Base-by-base conservation (phyloP, 64 coral and sea anemone species). In the Montipora foliosa region DNA sequence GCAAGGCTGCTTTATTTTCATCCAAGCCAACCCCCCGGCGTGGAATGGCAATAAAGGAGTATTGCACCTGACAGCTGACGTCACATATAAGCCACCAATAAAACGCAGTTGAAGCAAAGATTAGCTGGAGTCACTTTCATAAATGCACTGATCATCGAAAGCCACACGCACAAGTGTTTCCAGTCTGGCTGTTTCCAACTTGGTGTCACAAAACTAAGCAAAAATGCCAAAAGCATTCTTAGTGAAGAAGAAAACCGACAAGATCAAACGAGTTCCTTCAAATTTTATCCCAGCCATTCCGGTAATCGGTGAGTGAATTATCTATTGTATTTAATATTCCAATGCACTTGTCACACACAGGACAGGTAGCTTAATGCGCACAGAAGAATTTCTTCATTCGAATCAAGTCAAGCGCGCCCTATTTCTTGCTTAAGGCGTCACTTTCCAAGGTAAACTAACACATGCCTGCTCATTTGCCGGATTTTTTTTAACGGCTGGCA, bases 221-320 rank as follows among this genome's bases (percentile, higher is more conserved):
- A 64, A 97, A 85, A 97, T 97, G 95, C 95, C 95, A 15, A 94
- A 80, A 78, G 92, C 95, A 72, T 97, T 97, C 57, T 73, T 97
- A 17, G 95, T 97, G 13, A 97, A 97, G 84, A 97, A 94, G 74
- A 97, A 89, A 19, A 88, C 72, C 1, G 95, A 97, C 25, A 91
- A 85, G 70, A 75, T 90, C 75, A 96, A 79, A 48, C 90, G 89
- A 89, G 49, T 91, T 74, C 91, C 75, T 53, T 62, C 90, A 77
- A 89, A 84, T 83, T 57, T 89, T 7, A 47, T 93, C 67, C 10
- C 87, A 52, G 62, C 82, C 29, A 94, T 92, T 52, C 76, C 88
- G 8, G 82, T 67, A 44, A 91, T 90, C 79, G 95, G 95, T 97
- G 60, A 94, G 95, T 94, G 48, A 79, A 47, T n/a, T 75, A 67